Evolutionary conservation across 2,797 vertebrate genomes (phyloP).

Genomic region (Squalus acanthias): DNA sequence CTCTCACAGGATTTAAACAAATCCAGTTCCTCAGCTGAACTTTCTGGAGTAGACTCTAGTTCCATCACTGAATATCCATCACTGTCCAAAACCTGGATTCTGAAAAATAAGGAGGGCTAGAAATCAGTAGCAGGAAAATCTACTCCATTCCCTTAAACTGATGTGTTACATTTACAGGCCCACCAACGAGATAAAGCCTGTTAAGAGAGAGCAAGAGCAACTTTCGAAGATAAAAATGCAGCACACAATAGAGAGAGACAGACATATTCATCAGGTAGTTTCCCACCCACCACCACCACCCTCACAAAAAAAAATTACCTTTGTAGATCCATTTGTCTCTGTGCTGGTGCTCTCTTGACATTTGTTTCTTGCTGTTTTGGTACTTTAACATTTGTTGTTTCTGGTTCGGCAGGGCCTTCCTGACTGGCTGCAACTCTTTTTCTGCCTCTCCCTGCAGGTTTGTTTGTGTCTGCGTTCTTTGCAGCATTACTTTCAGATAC

Average conservation of each 20-base stretch:
- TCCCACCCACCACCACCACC: background rate
- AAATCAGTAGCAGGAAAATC: slow-evolving; percentile 13
- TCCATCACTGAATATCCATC: slow-evolving; percentile 66
- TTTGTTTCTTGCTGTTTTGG: slow-evolving; percentile 83
- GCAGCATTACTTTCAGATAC: slow-evolving; percentile 61
- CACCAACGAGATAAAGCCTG: background rate
- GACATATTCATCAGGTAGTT: background rate
- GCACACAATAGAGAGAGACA: background rate
- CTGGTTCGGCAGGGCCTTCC: slow-evolving; percentile 66
- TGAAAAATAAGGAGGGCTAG: slow-evolving; percentile 49
- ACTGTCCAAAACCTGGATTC: slow-evolving; percentile 65
- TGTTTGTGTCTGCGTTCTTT: slow-evolving; percentile 62
- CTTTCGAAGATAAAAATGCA: background rate
- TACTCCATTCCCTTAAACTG: background rate
- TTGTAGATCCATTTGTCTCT: slow-evolving; percentile 95
- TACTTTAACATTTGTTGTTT: slow-evolving; percentile 84
- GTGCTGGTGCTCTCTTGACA: slow-evolving; percentile 79
- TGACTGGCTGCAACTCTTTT: slow-evolving; percentile 74
- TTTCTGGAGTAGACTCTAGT: slow-evolving; percentile 66
- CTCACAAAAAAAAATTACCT: slow-evolving; percentile 62
- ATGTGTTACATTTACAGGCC: background rate
- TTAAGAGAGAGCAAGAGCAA: background rate
- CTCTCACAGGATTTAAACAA: slow-evolving; percentile 57
- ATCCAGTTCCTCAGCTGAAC: slow-evolving; percentile 54
- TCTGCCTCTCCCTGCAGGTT: slow-evolving; percentile 73